Percentiles rank a stretch among this genome's conserved stretches.
These are phyloP conservation scores for Dryobotodes eremita DNA, from an alignment of 2,888 invertebrate species.

Conservation along the genomic window DNA sequence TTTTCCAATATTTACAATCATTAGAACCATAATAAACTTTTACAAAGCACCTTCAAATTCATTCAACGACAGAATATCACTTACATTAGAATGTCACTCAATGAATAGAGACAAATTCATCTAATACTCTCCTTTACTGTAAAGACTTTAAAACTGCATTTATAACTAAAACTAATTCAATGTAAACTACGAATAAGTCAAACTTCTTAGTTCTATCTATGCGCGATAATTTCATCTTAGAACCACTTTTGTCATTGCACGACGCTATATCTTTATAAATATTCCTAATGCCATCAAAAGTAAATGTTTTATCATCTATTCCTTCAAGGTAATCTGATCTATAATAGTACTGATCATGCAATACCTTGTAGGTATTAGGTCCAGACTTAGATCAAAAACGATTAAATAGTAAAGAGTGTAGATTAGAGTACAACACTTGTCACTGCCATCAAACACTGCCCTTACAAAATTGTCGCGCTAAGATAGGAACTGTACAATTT, in stretches of 20 bases:
- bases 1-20: constrained; percentile 54
- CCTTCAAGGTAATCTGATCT: neutral
- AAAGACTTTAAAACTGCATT: constrained; percentile 69
- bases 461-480: constrained; percentile 39
- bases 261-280: neutral
- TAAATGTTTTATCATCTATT: neutral
- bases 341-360: neutral
- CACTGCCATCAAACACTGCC: constrained; percentile 49
- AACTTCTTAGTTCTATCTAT: constrained; percentile 36
- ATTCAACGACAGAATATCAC: neutral
- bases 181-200: constrained; percentile 57
- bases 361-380: neutral
- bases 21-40: neutral
- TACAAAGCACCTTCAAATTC: neutral
- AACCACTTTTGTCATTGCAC: constrained; percentile 2
- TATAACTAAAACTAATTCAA: constrained; percentile 57
- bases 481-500: constrained; percentile 30
- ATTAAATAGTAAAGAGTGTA: neutral
- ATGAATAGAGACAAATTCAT: constrained; percentile 55
- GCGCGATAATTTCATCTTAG: constrained; percentile 26
- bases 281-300: neutral
- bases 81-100: neutral
- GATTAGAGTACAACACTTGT: neutral
- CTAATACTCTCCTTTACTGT: constrained; percentile 50
- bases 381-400: neutral